phyloP scores from a whole-genome alignment of 2,888 invertebrate species.

The Amphipoea lucens region DNA sequence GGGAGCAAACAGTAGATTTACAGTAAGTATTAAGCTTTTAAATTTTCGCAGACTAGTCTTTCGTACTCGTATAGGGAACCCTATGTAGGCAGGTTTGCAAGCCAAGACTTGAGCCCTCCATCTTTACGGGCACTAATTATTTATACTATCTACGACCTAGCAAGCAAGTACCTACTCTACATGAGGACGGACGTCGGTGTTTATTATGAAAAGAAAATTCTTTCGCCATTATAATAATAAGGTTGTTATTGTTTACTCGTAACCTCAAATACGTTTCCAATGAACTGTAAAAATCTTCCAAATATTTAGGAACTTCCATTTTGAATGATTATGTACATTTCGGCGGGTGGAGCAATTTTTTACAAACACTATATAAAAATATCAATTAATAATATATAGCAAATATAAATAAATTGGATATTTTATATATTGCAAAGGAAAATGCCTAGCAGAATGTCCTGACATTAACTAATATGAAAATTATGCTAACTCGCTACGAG shows the following conservation, averaged over 20 bases:
- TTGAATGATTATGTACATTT: slow-evolving; percentile 23
- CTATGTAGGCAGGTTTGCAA: not conserved
- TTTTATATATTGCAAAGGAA: slow-evolving; percentile 40
- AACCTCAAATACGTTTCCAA: slow-evolving; percentile 13
- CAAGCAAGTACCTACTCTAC: not conserved
- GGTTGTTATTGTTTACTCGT: slow-evolving; percentile 18
- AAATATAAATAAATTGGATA: slow-evolving; percentile 26
- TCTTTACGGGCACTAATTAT: not conserved
- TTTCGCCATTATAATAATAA: not conserved
- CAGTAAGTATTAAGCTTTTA: not conserved
- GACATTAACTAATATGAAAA: slow-evolving; percentile 72
- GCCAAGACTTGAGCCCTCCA: not conserved
- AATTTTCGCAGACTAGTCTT: no score
- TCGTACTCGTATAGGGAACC: no score
- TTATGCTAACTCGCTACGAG: slow-evolving; percentile 64
- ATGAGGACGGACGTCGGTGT: not conserved
- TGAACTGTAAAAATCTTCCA: slow-evolving; percentile 32
- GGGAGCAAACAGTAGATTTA: not conserved
- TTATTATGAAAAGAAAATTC: not conserved
- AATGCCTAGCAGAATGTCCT: slow-evolving; percentile 48
- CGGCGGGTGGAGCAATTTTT: not conserved
- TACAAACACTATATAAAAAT: slow-evolving; percentile 10
- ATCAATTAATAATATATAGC: slow-evolving; percentile 9
- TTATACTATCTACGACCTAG: not conserved
- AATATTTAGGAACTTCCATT: slow-evolving; percentile 34